Evolutionary conservation across 1,140 invertebrate species (phyloP), one percentile per base, ranked within the genome.

Genomic region (Dendroctonus ponderosae): DNA sequence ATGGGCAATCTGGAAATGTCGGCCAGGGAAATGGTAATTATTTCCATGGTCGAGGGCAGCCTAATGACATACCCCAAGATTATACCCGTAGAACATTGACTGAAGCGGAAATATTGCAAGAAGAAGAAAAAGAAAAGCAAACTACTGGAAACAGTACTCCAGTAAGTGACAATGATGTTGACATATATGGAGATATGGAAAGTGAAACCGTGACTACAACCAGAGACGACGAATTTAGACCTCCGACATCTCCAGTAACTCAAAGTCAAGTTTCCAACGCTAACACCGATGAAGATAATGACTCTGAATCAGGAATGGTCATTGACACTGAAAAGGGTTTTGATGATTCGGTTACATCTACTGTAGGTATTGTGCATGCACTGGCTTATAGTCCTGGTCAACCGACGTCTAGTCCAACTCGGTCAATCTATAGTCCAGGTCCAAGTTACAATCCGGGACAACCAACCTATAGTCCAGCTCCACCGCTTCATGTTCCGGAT

Each of bases 221-320:
- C 58, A 76, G 69, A 7, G 69, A 72, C 6, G 72, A 72, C 52
- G 59, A 58, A 3, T 62, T 38, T 39, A 62, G 57, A 51, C 70
- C 72, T n/a, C 53, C 63, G 7, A 48, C 62, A 40, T 52, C 85
- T 4, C 86, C 86, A 8, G 46, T 46, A 72, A 37, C 38, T 5
- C 54, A 65, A 40, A 53, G 39, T 37, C 9, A 60, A 12, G 49
- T 12, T 11, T 49, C 60, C 48, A 66, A 68, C 46, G 62, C 49
- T 43, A 54, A 65, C 37, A 62, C 52, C 0, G 74, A 71, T 48
- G 74, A 75, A 49, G 83, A 87, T 53, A 85, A 85, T 63, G 84
- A 84, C 43, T 86, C 85, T 71, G 86, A 88, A 68, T 81, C 84
- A 3, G 85, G 87, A 11, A 75, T 89, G 37, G 82, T 88, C 0